Base-by-base conservation (phyloP, 2,888 invertebrate genomes). In the Drosophila kambysellisi region DNA sequence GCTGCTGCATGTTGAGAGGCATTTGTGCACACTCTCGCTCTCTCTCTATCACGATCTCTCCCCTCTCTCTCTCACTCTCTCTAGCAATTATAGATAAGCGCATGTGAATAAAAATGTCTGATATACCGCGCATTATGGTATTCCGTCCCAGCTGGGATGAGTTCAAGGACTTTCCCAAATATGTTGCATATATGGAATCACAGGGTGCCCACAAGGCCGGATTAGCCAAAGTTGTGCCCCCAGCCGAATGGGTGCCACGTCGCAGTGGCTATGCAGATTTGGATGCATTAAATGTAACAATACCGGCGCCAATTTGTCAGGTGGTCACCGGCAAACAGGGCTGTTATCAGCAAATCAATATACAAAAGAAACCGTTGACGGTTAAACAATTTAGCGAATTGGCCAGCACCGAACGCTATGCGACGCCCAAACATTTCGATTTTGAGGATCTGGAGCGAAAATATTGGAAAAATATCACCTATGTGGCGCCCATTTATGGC, bases 381-480 rank as follows among this genome's bases (percentile, higher is more conserved):
- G 97, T 99, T 0, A 96, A 96, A 80, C 98, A 99, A 81, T 99
- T 98, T 91, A 95, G 96, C 64, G 96, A 97, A 35, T 91, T 99
- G 89, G 99, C 99, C 0, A 96, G 95, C 84, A 96, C 96, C 0
- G 96, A 96, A n/a, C 92, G 93, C 4, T 96, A 96, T 91, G 94
- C 94, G 43, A 97, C 98, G 0, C 98, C 98, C 3, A 94, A 95
- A 61, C 97, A 97, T 92, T 95, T 96, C 70, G 97, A 97, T 91
- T 97, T 95, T 91, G 98, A 98, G 83, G 98, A 98, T 93, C 94
- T 98, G 66, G 98, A 98, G 92, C 94, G 99, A 54, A 98, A 98
- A 91, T 99, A 99, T 92, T 99, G 99, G 99, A 98, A 98, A 91
- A 99, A 99, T 93, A 97, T 99, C 7, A 97, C 98, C 0, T 98